Evolutionary conservation across 2,113 vertebrate genomes (phyloP), one percentile per base, ranked within the genome.

Genomic region (Dascyllus trimaculatus): DNA sequence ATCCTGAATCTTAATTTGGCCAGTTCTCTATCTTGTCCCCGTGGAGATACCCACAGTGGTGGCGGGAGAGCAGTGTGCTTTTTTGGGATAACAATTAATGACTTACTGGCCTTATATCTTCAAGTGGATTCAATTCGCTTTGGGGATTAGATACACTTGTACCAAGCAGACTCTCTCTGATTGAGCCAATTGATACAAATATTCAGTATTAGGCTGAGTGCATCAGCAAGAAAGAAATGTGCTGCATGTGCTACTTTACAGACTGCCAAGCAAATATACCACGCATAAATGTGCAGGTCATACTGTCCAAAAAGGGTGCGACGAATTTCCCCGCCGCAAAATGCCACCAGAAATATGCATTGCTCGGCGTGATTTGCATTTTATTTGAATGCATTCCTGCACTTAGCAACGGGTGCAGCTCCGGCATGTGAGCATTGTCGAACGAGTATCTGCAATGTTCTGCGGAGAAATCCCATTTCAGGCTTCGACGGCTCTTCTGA

Each of bases 391-490:
- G 80, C 78, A 66, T 75, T 73, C 66, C 45, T 71, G 78, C 72
- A 80, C 83, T 85, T 85, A 79, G 82, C 87, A 24, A 65, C 60
- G 74, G 75, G 82, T 86, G 88, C 86, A 79, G 78, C 81, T 70
- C 81, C 45, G 9, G 67, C 80, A 38, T 74, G 86, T 71, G 74
- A 87, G 83, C 86, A 66, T 79, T 88, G 89, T 89, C 46, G 69
- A 84, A 83, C 62, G 48, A 84, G 81, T 73, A 76, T 90, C 87
- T 85, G 72, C 86, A 92, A 89, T 91, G 86, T 91, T 91, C 70
- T 87, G 80, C 35, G 82, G 80, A 89, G 85, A 92, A 93, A 93
- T 90, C 89, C 89, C 87, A 94, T 94, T 94, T 93, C 92, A 94
- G 92, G 94, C 86, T 91, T 88, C 88, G 82, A 87, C 85, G 78